phyloP scores from a whole-genome alignment of 1,140 invertebrate species.

The Rhyacophila brunnea region DNA sequence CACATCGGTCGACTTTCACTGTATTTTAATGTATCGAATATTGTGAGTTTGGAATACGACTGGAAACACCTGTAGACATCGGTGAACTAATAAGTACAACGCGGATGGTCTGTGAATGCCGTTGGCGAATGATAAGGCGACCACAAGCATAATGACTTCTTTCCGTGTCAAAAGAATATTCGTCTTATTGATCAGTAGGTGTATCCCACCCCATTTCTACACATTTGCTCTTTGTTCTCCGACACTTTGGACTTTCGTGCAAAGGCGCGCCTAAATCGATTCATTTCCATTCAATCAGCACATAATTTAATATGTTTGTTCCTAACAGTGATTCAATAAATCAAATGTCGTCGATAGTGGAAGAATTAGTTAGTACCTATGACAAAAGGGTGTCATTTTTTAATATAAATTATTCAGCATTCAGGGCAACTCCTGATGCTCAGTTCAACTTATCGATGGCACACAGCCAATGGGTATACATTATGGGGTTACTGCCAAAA shows the following conservation, averaged over 20 bases:
- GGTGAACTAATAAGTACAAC: background rate
- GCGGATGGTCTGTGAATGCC: background rate
- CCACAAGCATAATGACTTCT: slow-evolving; percentile 24
- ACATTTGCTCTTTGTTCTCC: slow-evolving; percentile 8
- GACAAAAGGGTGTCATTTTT: too few relatives aligned
- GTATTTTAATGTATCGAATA: background rate
- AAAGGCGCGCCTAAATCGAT: slow-evolving; percentile 4
- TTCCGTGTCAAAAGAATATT: slow-evolving; percentile 32
- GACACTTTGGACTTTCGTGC: slow-evolving; percentile 6
- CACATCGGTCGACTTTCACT: too few relatives aligned
- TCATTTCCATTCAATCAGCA: too few relatives aligned
- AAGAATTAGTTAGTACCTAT: too few relatives aligned
- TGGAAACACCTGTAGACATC: slow-evolving; percentile 14
- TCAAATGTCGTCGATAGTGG: too few relatives aligned
- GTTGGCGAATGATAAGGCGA: slow-evolving; percentile 10
- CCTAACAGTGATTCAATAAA: too few relatives aligned
- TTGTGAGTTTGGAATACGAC: background rate
- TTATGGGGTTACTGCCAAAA: too few relatives aligned
- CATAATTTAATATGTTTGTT: too few relatives aligned
- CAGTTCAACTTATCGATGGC: too few relatives aligned
- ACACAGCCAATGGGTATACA: too few relatives aligned
- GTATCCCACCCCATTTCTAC: slow-evolving; percentile 6
- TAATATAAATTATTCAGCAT: too few relatives aligned
- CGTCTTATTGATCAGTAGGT: slow-evolving; percentile 29
- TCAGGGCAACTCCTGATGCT: too few relatives aligned